These are phyloP conservation scores for Argyrosomus regius DNA, from an alignment of 2,797 vertebrate species.

Conservation along the genomic window DNA sequence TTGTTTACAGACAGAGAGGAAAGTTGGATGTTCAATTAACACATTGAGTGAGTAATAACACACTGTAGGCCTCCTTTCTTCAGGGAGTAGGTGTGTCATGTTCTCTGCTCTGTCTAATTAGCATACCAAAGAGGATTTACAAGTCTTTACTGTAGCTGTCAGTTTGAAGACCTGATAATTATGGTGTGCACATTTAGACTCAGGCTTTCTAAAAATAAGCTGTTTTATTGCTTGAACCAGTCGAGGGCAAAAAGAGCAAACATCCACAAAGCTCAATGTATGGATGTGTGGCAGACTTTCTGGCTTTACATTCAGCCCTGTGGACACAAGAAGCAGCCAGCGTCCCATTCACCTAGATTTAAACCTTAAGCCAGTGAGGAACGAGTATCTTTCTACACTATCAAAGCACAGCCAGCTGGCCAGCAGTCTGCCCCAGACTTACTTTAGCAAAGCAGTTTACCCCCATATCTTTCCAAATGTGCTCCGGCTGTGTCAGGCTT, in stretches of 20 bases:
- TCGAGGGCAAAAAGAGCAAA: background rate
- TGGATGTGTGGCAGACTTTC: background rate
- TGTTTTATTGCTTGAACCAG: background rate
- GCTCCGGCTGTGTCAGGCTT: background rate
- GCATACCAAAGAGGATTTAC: constrained; percentile 8
- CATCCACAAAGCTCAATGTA: background rate
- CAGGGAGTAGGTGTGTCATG: background rate
- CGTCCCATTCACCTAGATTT: background rate
- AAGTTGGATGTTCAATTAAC: background rate
- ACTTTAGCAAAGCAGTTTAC: background rate
- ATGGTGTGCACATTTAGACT: background rate
- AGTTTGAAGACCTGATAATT: constrained; percentile 6
- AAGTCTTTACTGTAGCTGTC: constrained; percentile 1
- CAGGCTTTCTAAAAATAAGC: background rate
- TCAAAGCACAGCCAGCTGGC: background rate
- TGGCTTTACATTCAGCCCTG: background rate
- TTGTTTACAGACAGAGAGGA: background rate
- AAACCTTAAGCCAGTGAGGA: background rate
- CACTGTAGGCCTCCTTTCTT: background rate
- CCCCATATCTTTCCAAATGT: background rate
- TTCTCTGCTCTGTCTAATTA: background rate
- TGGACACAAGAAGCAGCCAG: background rate
- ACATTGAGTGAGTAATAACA: background rate
- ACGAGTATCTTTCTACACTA: background rate
- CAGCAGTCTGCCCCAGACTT: background rate